These are phyloP conservation scores for Sula dactylatra DNA, from an alignment of 2,113 vertebrate species.

Conservation along the genomic window DNA sequence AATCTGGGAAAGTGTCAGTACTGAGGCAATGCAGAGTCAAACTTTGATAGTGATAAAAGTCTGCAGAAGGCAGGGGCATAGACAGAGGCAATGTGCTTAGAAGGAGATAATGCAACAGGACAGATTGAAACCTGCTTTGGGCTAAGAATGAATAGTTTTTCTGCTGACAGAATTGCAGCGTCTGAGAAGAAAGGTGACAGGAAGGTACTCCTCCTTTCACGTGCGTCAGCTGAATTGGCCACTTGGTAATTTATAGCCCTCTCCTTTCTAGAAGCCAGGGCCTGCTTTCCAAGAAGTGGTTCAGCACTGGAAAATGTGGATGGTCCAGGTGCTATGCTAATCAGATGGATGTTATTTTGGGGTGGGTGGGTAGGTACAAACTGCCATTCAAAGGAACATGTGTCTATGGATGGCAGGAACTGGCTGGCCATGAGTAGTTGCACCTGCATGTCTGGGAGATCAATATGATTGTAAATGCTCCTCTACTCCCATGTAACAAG, in stretches of 20 bases:
- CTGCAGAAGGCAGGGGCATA: not conserved
- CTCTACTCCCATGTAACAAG: not conserved
- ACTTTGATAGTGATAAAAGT: not conserved
- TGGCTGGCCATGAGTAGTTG: conserved; percentile 55
- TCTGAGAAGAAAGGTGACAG: not conserved
- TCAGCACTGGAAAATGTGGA: conserved; percentile 40
- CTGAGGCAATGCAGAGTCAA: not conserved
- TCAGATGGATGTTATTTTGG: conserved; percentile 54
- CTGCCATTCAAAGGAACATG: conserved; percentile 42
- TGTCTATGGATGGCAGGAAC: conserved; percentile 58
- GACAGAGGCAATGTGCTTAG: not conserved
- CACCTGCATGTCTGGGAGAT: conserved; percentile 56
- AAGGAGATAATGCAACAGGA: not conserved
- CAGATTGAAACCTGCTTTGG: not conserved
- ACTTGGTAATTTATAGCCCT: conserved; percentile 28
- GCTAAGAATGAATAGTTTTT: not conserved
- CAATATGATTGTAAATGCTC: conserved; percentile 37
- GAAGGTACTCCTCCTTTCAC: not conserved
- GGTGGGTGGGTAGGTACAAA: conserved; percentile 46
- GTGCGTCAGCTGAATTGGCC: not conserved
- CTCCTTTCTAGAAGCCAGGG: not conserved
- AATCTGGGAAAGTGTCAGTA: not conserved
- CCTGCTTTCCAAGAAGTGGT: conserved; percentile 34
- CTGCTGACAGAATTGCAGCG: not conserved
- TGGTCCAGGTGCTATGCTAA: conserved; percentile 62